These are phyloP conservation scores for Crocallis elinguaria DNA, from an alignment of 2,888 invertebrate species.

Conservation along the genomic window DNA sequence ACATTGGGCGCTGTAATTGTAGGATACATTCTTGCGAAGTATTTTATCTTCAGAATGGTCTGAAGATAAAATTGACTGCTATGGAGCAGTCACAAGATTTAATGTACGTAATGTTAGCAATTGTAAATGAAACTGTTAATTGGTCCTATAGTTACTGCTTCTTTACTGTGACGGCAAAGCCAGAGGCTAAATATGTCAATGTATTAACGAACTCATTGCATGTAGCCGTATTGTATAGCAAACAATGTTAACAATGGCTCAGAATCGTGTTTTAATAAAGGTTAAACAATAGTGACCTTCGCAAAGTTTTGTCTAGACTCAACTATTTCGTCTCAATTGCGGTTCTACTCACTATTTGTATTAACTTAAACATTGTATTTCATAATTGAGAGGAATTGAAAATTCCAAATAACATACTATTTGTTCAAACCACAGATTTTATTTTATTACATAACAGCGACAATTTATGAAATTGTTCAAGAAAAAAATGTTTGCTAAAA, in stretches of 20 bases:
- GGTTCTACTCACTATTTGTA: neutral
- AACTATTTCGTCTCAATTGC: neutral
- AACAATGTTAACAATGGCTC: conserved; percentile 29
- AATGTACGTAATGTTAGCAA: no score
- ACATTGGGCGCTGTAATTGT: no score
- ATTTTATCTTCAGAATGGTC: no score
- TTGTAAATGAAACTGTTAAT: no score
- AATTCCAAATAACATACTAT: no score
- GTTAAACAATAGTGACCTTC: conserved; percentile 25
- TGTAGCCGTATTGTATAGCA: conserved; percentile 17
- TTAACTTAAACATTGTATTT: neutral
- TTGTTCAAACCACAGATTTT: no score
- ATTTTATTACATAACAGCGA: no score
- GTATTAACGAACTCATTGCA: conserved; percentile 17
- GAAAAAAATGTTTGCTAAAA: no score
- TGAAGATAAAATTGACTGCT: no score
- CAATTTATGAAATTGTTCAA: no score
- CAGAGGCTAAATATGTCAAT: conserved; percentile 19
- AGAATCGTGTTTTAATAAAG: conserved; percentile 20
- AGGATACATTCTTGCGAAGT: no score
- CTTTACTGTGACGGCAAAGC: neutral
- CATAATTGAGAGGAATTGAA: neutral
- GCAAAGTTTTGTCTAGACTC: conserved; percentile 15
- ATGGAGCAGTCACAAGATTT: no score
- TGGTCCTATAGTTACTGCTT: neutral